These are phyloP conservation scores for Napeogenes inachia DNA, from an alignment of 2,888 invertebrate species.

Conservation along the genomic window DNA sequence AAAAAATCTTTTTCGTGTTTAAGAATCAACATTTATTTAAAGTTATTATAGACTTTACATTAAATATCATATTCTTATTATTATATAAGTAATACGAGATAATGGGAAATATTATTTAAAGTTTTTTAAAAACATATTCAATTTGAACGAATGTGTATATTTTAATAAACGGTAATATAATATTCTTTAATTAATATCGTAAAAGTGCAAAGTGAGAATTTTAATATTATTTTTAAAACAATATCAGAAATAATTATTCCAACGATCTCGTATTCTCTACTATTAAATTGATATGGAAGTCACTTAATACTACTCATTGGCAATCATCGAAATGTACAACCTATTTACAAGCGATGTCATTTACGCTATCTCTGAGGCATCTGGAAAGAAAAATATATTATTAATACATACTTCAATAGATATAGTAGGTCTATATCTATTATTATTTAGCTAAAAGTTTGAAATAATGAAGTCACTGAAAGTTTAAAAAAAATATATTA, in stretches of 20 bases:
- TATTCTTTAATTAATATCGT: too few species aligned
- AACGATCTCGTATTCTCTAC: neutral
- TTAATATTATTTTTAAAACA: neutral
- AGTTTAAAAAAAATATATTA: too few species aligned
- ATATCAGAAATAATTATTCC: conserved; percentile 9
- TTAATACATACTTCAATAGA: neutral
- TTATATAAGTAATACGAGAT: neutral
- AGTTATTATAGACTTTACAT: conserved; percentile 39
- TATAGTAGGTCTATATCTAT: too few species aligned
- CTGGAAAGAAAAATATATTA: conserved; percentile 45
- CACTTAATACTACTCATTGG: conserved; percentile 42
- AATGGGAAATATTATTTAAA: conserved; percentile 16
- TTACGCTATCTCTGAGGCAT: conserved; percentile 61
- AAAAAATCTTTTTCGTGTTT: conserved; percentile 29
- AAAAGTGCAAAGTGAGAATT: neutral
- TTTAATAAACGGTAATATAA: conserved; percentile 16
- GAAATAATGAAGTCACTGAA: too few species aligned
- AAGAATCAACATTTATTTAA: conserved; percentile 44
- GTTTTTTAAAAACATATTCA: conserved; percentile 4
- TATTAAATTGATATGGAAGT: conserved; percentile 53
- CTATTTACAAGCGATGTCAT: conserved; percentile 35
- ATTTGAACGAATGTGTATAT: conserved; percentile 11
- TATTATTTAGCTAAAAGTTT: too few species aligned
- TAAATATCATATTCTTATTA: conserved; percentile 28
- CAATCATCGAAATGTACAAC: conserved; percentile 54